These are phyloP conservation scores for Polypedilum vanderplanki DNA, from an alignment of 1,140 invertebrate genomes.

Conservation along the genomic window DNA sequence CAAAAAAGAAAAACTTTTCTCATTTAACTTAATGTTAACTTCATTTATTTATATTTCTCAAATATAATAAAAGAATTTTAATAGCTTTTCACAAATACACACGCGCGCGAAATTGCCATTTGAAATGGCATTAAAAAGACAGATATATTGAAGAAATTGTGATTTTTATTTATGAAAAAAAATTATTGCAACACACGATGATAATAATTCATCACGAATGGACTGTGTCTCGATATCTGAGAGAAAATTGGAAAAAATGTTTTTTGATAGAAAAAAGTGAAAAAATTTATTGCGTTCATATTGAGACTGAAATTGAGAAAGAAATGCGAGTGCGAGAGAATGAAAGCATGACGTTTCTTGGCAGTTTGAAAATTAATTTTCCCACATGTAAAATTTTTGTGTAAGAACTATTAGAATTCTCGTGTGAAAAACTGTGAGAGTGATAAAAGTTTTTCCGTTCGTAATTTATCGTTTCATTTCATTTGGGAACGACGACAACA, in stretches of 20 bases:
- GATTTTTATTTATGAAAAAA: background rate
- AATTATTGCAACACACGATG: background rate
- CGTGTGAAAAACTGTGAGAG: background rate
- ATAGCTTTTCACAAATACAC: too few species aligned
- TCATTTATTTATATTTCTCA: background rate
- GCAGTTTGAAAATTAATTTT: background rate
- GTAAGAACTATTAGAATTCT: background rate
- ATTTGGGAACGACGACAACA: background rate
- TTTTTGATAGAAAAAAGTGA: background rate
- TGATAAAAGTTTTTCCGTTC: background rate
- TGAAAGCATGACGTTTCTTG: background rate
- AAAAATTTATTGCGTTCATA: background rate
- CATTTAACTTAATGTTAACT: background rate
- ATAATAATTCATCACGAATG: constrained; percentile 13
- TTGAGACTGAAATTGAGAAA: background rate
- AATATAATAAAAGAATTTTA: too few species aligned
- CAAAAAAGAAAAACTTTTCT: too few species aligned
- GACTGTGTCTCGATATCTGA: constrained; percentile 16
- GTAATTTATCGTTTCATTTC: constrained; percentile 1
- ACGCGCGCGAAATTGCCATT: background rate
- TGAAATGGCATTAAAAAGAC: too few species aligned
- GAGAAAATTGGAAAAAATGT: background rate
- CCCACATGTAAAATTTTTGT: background rate
- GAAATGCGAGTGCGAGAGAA: background rate
- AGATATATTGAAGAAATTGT: background rate